Evolutionary conservation across 2,888 invertebrate species (phyloP).

Genomic region (Xiphydria camelus): DNA sequence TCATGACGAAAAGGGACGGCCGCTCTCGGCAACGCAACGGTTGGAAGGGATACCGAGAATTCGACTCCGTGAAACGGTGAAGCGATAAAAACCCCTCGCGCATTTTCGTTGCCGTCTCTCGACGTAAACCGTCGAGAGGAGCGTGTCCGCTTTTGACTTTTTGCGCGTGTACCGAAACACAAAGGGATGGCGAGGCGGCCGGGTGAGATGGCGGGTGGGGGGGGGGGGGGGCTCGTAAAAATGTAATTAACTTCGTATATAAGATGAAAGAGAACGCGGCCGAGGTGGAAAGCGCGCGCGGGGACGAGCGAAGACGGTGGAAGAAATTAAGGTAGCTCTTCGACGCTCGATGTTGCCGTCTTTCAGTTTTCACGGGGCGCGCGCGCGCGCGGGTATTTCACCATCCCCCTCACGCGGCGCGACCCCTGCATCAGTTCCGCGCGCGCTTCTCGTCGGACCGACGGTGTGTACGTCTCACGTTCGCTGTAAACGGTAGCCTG

Average conservation of each 20-base stretch:
- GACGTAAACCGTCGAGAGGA: constrained; percentile 3
- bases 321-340: constrained; percentile 39
- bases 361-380: too few species aligned
- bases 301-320: constrained; percentile 28
- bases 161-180: constrained; percentile 22
- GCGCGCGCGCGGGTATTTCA: too few species aligned
- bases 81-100: neutral
- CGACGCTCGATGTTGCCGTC: constrained; percentile 27
- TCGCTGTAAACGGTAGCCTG: too few species aligned
- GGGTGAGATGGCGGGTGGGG: constrained; percentile 5
- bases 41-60: too few species aligned
- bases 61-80: neutral
- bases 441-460: too few species aligned
- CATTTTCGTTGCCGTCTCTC: neutral
- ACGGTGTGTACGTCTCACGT: too few species aligned
- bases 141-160: constrained; percentile 22
- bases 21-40: too few species aligned
- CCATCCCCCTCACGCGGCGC: too few species aligned
- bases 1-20: too few species aligned
- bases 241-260: constrained; percentile 46
- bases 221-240: constrained; percentile 37
- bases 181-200: constrained; percentile 15
- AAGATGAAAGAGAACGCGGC: constrained; percentile 43
- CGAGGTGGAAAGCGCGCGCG: constrained; percentile 8
- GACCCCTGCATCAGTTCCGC: too few species aligned